Percentiles rank a stretch among this genome's conserved stretches.
Evolutionary conservation across 2,888 invertebrate species (phyloP).

Genomic region (Gasteruption jaculator): DNA sequence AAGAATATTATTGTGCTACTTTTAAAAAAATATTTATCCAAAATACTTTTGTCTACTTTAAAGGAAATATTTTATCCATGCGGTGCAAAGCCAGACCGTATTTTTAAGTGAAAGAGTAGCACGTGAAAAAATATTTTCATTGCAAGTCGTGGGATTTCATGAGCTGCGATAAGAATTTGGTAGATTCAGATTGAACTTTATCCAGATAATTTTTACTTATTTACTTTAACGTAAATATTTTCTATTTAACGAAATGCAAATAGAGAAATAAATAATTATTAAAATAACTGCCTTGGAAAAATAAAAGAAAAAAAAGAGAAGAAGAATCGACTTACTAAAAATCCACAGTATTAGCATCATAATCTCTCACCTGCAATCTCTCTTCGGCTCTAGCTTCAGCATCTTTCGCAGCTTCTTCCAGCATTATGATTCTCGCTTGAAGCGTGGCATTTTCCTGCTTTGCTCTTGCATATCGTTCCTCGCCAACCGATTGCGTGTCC

Average conservation of each 20-base stretch:
- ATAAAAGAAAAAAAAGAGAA: neutral
- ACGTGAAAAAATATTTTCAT: too few species aligned
- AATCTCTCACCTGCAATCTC: constrained; percentile 50
- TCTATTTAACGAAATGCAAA: neutral
- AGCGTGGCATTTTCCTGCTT: constrained; percentile 92
- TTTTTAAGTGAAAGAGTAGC: too few species aligned
- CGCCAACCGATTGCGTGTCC: constrained; percentile 81
- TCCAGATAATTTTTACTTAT: too few species aligned
- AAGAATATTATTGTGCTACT: too few species aligned
- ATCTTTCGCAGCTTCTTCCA: constrained; percentile 66
- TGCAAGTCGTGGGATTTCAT: too few species aligned
- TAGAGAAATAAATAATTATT: neutral
- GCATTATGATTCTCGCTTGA: constrained; percentile 84
- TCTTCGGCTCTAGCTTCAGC: constrained; percentile 55
- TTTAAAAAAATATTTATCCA: too few species aligned
- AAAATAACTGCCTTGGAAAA: neutral
- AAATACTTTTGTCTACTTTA: too few species aligned
- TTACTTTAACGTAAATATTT: too few species aligned
- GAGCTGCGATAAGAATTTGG: too few species aligned
- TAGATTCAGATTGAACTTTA: too few species aligned
- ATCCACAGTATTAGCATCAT: neutral
- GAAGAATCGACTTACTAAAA: neutral
- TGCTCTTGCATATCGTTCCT: constrained; percentile 82
- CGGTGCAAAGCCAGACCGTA: too few species aligned
- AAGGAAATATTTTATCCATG: too few species aligned